These are phyloP conservation scores for Catharus minimus DNA, from an alignment of 2,113 vertebrate genomes.

Conservation along the genomic window DNA sequence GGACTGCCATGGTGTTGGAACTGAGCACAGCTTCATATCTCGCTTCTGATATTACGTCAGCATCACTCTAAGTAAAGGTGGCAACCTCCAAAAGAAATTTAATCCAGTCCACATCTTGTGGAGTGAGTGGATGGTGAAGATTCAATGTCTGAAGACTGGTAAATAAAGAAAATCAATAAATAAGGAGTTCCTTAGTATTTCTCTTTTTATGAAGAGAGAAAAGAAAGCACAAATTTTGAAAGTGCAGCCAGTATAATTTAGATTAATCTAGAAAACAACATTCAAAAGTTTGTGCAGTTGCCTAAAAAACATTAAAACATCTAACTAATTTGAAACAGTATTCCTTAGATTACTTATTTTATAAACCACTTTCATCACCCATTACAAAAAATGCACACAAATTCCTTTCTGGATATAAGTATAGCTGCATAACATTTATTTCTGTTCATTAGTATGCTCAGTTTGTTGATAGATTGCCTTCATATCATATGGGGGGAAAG, in stretches of 20 bases:
- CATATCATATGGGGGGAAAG: not conserved
- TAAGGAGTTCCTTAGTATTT: not conserved
- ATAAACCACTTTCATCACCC: not conserved
- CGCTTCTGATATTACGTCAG: not conserved
- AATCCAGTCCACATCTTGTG: not conserved
- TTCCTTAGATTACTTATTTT: not conserved
- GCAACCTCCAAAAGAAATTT: not conserved
- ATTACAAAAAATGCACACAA: not conserved
- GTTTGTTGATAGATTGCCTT: constrained; percentile 29
- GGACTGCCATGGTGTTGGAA: not conserved
- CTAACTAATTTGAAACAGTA: not conserved
- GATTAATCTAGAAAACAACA: not conserved
- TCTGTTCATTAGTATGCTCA: constrained; percentile 27
- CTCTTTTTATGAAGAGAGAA: not conserved
- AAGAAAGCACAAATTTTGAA: not conserved
- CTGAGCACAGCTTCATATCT: not conserved
- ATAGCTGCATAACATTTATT: constrained; percentile 12
- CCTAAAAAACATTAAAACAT: not conserved
- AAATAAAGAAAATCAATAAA: not conserved
- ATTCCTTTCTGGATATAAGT: constrained; percentile 10
- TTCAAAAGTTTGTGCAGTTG: not conserved
- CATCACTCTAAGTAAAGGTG: not conserved
- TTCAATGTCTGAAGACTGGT: not conserved
- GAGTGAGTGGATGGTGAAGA: not conserved
- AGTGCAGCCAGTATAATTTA: not conserved